Evolutionary conservation across 1,140 invertebrate genomes (phyloP).

Genomic region (Campodea augens): DNA sequence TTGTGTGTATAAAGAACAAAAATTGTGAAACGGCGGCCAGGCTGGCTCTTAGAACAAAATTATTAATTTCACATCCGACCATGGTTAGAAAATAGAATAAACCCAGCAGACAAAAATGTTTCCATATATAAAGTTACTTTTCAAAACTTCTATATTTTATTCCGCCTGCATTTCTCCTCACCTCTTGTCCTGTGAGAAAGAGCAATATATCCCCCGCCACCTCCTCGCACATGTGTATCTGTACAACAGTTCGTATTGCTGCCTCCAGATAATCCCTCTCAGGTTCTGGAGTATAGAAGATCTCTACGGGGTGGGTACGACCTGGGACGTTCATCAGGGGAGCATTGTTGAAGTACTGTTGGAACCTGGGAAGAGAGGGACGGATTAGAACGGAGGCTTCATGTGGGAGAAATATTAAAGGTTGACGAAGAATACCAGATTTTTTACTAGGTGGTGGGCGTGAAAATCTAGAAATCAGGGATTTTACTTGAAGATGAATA

Average conservation of each 20-base stretch:
- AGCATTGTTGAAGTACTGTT: constrained; percentile 93
- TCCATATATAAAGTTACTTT: not conserved
- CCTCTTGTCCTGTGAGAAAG: constrained; percentile 82
- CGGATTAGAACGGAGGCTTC: not conserved
- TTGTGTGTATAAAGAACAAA: too few relatives aligned
- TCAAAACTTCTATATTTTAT: not conserved
- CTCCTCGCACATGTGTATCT: constrained; percentile 99
- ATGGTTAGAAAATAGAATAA: constrained; percentile 8
- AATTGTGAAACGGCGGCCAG: too few relatives aligned
- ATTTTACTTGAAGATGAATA: too few relatives aligned
- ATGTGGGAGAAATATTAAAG: constrained; percentile 3
- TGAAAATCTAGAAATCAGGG: too few relatives aligned
- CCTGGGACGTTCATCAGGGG: constrained; percentile 97
- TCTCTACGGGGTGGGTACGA: constrained; percentile 89
- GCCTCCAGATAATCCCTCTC: constrained; percentile 97
- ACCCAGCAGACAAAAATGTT: constrained; percentile 5
- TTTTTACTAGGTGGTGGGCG: too few relatives aligned
- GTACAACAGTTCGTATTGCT: constrained; percentile 93
- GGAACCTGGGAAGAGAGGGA: constrained; percentile 13
- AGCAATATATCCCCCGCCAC: constrained; percentile 80
- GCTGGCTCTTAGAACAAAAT: too few relatives aligned
- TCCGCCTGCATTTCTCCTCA: constrained; percentile 16
- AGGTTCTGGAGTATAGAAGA: constrained; percentile 97
- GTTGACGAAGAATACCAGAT: too few relatives aligned
- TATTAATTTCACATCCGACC: too few relatives aligned